Evolutionary conservation across 2,797 vertebrate genomes (phyloP).

Genomic region (Heliangelus exortis): DNA sequence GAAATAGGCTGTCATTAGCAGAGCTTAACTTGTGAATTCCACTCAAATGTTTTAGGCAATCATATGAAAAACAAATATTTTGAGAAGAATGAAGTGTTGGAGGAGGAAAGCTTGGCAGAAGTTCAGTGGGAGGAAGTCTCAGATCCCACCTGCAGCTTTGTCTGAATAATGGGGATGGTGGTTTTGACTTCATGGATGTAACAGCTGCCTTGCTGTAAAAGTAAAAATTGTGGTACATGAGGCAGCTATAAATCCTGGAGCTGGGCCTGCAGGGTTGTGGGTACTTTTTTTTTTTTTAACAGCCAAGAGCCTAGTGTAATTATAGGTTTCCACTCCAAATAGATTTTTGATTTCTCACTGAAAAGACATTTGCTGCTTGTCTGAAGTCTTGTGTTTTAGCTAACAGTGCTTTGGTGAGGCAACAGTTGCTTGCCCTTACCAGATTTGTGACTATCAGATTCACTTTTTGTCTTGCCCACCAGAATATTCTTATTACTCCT

Average conservation of each 20-base stretch:
- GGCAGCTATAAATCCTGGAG: neutral
- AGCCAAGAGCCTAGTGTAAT: neutral
- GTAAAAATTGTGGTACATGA: neutral
- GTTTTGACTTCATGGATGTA: neutral
- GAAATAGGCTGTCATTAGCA: neutral
- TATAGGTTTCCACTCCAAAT: neutral
- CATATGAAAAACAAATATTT: neutral
- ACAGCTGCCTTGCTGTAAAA: neutral
- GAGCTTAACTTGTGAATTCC: neutral
- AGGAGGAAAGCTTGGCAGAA: slow-evolving; percentile 10
- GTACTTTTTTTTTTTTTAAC: neutral
- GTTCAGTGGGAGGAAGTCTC: neutral
- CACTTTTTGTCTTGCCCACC: neutral
- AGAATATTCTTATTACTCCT: neutral
- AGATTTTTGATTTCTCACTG: neutral
- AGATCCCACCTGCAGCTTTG: slow-evolving; percentile 10
- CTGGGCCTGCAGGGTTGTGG: neutral
- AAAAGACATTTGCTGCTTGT: neutral
- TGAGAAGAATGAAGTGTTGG: neutral
- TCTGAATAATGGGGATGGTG: neutral
- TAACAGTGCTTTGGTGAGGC: neutral
- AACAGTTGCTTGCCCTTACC: too few relatives aligned
- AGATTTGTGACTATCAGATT: neutral
- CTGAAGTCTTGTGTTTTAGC: neutral
- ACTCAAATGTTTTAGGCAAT: neutral